Conservation (phyloP, 2,888 invertebrate genomes). For the Drosophila leonis region DNA sequence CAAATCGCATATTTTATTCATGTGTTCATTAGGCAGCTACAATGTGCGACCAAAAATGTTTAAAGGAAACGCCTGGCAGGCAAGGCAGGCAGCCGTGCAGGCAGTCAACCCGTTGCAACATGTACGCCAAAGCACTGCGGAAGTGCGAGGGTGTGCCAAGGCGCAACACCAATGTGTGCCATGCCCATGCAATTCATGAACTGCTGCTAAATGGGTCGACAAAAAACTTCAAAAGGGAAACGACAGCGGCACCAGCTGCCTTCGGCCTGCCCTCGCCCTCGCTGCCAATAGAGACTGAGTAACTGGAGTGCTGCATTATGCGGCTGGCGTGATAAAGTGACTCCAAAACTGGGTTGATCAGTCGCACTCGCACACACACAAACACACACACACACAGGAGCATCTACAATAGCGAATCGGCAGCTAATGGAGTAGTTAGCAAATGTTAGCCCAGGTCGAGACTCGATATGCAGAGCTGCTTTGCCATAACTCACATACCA, state of each 20-base stretch:
- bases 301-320: slow-evolving; percentile 64
- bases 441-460: slow-evolving; percentile 1
- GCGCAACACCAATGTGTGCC: slow-evolving; percentile 40
- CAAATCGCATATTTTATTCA: slow-evolving; percentile 82
- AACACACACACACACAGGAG: neutral
- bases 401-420: neutral
- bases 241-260: slow-evolving; percentile 44
- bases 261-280: slow-evolving; percentile 9
- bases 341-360: slow-evolving; percentile 71
- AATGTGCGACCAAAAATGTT: slow-evolving; percentile 82
- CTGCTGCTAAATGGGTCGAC: slow-evolving; percentile 76
- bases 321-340: slow-evolving; percentile 74
- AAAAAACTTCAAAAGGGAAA: slow-evolving; percentile 80
- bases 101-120: slow-evolving; percentile 26
- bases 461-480: neutral
- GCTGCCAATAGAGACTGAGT: slow-evolving; percentile 57
- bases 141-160: neutral
- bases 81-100: slow-evolving; percentile 17
- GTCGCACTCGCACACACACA: slow-evolving; percentile 21
- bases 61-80: slow-evolving; percentile 70
- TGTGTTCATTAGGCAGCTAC: slow-evolving; percentile 81
- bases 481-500: neutral
- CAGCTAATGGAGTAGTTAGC: slow-evolving; percentile 10
- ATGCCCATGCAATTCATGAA: slow-evolving; percentile 76
- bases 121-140: neutral